Base-by-base conservation (phyloP, 2,888 invertebrate species). In the Allygus modestus region DNA sequence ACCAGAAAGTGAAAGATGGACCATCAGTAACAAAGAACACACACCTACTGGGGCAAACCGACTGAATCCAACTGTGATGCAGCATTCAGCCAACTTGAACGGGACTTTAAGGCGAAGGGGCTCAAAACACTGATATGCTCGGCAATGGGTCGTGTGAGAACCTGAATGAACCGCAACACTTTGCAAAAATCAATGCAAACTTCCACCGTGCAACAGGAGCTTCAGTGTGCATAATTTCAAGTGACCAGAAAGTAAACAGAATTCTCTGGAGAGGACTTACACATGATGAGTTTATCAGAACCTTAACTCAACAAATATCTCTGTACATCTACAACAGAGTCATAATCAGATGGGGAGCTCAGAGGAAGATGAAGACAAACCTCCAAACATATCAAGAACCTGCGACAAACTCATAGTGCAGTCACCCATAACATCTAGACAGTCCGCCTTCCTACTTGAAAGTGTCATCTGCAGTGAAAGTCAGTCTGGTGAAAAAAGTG, bases 101-200 rank as follows among this genome's bases (percentile, higher is more conserved):
- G 4, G 26, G 28, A 65, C 65, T 65, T 65, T 26, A 65, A 15
- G 15, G 15, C 23, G 4, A 65, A 28, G 28, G 65, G 28, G 26
- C 65, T 65, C 23, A 28, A 23, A 20, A 65, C 65, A 23, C 65
- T 65, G 26, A 65, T 65, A 20, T 65, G 65, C 65, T 65, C 65
- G 7, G 26, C 28, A 65, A 20, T 23, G 23, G 65, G 65, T 28
- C 20, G 65, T 26, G 65, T 23, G 1, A 26, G 15, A 26, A 65
- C 28, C 20, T n/a, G 2, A 26, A 11, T 15, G 23, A 20, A 5
- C 65, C 28, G 5, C 65, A 65, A 28, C 65, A 65, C 28, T 65
- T 65, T 26, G 65, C 65, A 2, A 28, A 26, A 15, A 28, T 5
- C 15, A 65, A 11, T 15, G 20, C 15, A 15, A 20, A 65, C 2